Evolutionary conservation across 2,888 invertebrate species (phyloP), one percentile per base, ranked within the genome.

Genomic region (Cotesia congregata): DNA sequence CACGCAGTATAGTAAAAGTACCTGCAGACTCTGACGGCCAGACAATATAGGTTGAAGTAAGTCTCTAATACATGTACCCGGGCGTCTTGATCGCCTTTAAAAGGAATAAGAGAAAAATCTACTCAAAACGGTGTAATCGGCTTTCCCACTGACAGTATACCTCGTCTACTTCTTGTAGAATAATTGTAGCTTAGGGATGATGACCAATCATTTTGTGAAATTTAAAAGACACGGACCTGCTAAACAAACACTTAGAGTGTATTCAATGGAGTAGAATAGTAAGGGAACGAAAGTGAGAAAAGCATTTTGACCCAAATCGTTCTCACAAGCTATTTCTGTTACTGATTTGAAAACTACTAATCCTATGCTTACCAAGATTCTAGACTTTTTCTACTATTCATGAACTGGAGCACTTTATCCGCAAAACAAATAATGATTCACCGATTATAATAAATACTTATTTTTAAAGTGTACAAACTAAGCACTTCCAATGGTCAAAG

Each of bases 1-100:
- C 85, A 85, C 85, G 84, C 78, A 81, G 77, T 75, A 30, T 3
- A 50, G 50, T 50, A 50, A 50, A 50, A 79, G 81, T 83, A 83
- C 83, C 83, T 83, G 85, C 81, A 81, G 81, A 75, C 77, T 72
- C 75, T 78, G 77, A 77, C 78, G 76, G 64, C 61, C 77, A 77
- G 30, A 30, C 30, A 30, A 30, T 30, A 30, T 30, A 30, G 76
- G 71, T 70, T 40, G 67, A 61, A 74, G 67, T 71, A 50, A 50
- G 65, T 72, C 38, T 74, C 59, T 60, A 65, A 6, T 30, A 40
- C 17, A 17, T 15, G 60, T 64, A 40, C 67, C 60, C 67, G 72
- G 41, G 3, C 72, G 17, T 20, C 69, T 73, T 76, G 40, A 41
- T 76, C 62, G 70, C 74, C 60, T 69, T 77, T 75, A 78, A 76